phyloP scores from a whole-genome alignment of 2,888 invertebrate species.

The Drosophila prostipennis region DNA sequence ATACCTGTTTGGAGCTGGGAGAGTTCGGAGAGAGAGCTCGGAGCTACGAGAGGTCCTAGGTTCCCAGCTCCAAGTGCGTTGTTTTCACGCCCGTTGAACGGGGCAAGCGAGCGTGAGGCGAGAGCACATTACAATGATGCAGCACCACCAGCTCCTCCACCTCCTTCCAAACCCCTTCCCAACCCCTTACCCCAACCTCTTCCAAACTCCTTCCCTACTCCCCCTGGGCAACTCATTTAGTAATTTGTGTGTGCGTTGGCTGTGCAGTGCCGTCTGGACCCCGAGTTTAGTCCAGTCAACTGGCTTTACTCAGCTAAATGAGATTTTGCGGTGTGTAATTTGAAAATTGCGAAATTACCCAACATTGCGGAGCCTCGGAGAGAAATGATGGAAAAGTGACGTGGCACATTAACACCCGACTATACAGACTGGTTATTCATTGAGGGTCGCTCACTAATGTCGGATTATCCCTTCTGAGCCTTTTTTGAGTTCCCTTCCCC shows the following conservation, averaged over 20 bases:
- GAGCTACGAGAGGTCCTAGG: constrained; percentile 25
- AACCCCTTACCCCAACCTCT: too few species aligned
- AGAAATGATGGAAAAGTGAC: constrained; percentile 13
- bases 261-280: background rate
- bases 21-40: constrained; percentile 6
- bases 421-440: constrained; percentile 3
- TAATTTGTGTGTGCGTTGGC: constrained; percentile 23
- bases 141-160: constrained; percentile 4
- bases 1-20: constrained; percentile 43
- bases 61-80: constrained; percentile 31
- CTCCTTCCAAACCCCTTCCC: background rate
- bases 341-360: constrained; percentile 44
- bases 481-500: background rate
- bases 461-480: constrained; percentile 13
- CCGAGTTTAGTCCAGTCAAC: constrained; percentile 34
- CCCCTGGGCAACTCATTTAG: constrained; percentile 38
- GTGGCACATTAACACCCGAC: constrained; percentile 16
- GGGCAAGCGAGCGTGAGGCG: constrained; percentile 41
- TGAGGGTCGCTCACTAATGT: constrained; percentile 14
- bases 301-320: constrained; percentile 48
- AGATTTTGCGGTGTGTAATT: constrained; percentile 48
- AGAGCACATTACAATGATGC: constrained; percentile 40
- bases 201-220: background rate
- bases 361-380: constrained; percentile 19
- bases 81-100: constrained; percentile 40